phyloP scores from a whole-genome alignment of 2,888 invertebrate species.

The Pharmacophagus antenor region DNA sequence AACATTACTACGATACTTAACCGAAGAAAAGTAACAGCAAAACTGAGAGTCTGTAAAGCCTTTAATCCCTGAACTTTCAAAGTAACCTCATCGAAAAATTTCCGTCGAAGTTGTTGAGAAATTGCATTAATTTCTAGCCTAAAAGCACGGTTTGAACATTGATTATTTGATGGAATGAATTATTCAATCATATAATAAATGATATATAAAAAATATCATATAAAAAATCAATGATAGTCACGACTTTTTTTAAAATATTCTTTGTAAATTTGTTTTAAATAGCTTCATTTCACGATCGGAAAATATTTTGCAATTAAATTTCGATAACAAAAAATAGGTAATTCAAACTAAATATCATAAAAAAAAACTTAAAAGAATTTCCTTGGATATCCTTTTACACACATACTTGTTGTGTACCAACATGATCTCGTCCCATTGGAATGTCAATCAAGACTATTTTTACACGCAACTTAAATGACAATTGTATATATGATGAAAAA shows the following conservation, averaged over 20 bases:
- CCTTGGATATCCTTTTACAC: background rate
- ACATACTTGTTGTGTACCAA: background rate
- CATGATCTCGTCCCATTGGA: slow-evolving; percentile 15
- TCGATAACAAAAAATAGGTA: too few species aligned
- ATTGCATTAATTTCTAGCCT: too few species aligned
- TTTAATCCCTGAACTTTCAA: slow-evolving; percentile 2
- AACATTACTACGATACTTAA: background rate
- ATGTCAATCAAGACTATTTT: slow-evolving; percentile 9
- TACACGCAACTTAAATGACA: slow-evolving; percentile 4
- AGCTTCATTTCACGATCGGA: too few species aligned
- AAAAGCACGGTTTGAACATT: too few species aligned
- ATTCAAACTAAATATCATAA: background rate
- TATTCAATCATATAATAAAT: too few species aligned
- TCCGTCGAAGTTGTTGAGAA: background rate
- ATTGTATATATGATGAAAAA: slow-evolving; percentile 1
- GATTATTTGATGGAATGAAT: too few species aligned
- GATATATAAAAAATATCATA: too few species aligned
- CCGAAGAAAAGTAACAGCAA: background rate
- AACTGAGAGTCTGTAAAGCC: background rate
- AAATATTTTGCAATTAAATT: too few species aligned
- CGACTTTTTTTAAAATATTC: too few species aligned
- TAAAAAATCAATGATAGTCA: too few species aligned
- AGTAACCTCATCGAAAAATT: background rate
- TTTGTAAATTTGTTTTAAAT: too few species aligned
- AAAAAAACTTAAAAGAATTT: too few species aligned